A percentile compares a stretch with the other conserved stretches of the same genome.
Evolutionary conservation across 2,113 vertebrate genomes (phyloP).

Genomic region (Puffinus mauretanicus): DNA sequence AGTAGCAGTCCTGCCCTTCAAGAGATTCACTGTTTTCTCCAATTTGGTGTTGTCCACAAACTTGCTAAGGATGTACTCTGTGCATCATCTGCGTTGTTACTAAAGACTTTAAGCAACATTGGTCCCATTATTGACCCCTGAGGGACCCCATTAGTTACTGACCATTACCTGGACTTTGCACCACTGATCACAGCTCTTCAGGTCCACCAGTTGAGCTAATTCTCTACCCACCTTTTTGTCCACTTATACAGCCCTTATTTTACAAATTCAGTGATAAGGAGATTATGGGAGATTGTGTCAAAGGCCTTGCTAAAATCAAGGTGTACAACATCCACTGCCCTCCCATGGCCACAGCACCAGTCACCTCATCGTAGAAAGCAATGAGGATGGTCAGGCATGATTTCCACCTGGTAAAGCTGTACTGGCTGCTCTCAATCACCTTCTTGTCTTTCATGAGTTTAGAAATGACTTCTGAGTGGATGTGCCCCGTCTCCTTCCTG

Average conservation of each 20-base stretch:
- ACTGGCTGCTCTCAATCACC: not conserved
- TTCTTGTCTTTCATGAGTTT: not conserved
- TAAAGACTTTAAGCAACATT: not conserved
- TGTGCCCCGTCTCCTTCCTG: not conserved
- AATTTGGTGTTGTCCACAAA: not conserved
- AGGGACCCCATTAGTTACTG: not conserved
- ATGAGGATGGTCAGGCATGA: not conserved
- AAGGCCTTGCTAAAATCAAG: not conserved
- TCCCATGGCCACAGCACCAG: not conserved
- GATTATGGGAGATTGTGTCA: not conserved
- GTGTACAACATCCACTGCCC: not conserved
- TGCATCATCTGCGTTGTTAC: not conserved
- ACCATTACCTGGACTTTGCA: not conserved
- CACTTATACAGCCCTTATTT: not conserved
- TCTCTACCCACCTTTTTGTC: not conserved
- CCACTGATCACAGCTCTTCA: rapidly evolving
- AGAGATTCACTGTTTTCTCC: not conserved
- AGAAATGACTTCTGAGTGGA: not conserved
- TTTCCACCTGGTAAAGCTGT: not conserved
- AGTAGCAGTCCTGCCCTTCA: not conserved
- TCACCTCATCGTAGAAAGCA: rapidly evolving
- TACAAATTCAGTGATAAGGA: not conserved
- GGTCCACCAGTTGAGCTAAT: not conserved
- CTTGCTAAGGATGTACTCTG: not conserved
- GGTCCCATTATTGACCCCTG: not conserved